Evolutionary conservation across 2,797 vertebrate genomes (phyloP), one percentile per base, ranked within the genome.

Genomic region (Mormyrops attenuatus): DNA sequence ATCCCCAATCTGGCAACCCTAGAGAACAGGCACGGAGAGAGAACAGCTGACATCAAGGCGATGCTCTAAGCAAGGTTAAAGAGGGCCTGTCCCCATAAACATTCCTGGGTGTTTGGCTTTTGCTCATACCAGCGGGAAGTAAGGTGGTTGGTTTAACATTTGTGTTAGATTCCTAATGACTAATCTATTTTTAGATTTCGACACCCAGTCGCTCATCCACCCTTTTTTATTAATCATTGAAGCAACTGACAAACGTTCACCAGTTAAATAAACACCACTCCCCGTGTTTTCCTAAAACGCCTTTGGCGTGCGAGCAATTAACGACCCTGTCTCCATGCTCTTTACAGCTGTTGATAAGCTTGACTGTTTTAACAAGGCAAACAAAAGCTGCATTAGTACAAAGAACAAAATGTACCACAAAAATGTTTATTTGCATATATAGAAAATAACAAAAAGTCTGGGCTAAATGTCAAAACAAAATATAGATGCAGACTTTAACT

Each of bases 101-200:
- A 80, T 44, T 44, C 38, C 38, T 80, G 73, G 11, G 38, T 44
- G 73, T 80, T 41, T 80, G 17, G 38, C 38, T 80, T 57, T 80
- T 44, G 73, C 73, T 41, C 73, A n/a, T 80, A 44, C 73, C 15
- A 41, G 38, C 17, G 73, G 73, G 34, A 80, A 44, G 34, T 20
- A 30, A 80, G 73, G 38, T 38, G 66, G 66, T 38, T 73, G 66
- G 66, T 73, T 73, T 73, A 38, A 38, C 66, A 73, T 73, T 80
- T 80, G 38, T 80, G 38, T 80, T 80, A 80, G 34, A n/a, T 41
- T 41, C 38, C 73, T 80, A 80, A 80, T 44, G 17, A 80, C 73
- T 80, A 80, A 80, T 80, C 73, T 80, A 80, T 80, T 80, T 44
- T 80, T 80, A 44, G 73, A 80, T 80, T 80, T 80, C 20, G 6